phyloP scores from a whole-genome alignment of 2,113 vertebrate genomes.

The Fregata magnificens region DNA sequence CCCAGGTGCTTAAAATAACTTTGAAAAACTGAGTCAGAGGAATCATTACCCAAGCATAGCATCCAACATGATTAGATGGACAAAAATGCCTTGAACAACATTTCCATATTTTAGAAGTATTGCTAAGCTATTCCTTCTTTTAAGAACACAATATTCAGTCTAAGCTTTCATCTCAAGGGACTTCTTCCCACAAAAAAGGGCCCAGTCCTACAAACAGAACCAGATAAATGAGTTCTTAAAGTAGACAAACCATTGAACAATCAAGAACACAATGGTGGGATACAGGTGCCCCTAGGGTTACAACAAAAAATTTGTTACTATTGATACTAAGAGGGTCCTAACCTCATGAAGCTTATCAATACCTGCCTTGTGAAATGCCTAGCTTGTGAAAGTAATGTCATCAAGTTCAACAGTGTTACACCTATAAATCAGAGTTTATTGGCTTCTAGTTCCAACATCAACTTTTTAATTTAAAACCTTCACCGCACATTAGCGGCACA shows the following conservation, averaged over 20 bases:
- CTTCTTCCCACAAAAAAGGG: background rate
- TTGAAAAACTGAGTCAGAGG: conserved; percentile 65
- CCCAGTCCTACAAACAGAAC: background rate
- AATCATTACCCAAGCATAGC: background rate
- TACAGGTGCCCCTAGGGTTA: background rate
- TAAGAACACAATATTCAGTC: background rate
- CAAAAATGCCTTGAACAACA: background rate
- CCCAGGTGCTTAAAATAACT: conserved; percentile 61
- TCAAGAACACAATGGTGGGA: background rate
- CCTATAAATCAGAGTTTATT: background rate
- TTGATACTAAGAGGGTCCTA: background rate
- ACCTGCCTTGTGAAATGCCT: background rate
- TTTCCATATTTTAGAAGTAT: background rate
- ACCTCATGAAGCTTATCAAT: background rate
- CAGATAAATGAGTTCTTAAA: background rate
- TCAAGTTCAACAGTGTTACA: background rate
- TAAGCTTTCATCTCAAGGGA: background rate
- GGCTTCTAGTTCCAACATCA: background rate
- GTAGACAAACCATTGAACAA: background rate
- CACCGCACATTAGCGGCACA: background rate
- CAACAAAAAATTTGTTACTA: background rate
- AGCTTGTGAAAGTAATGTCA: background rate
- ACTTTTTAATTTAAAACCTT: background rate
- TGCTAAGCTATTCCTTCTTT: background rate
- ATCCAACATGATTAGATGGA: background rate